Percentiles rank a stretch among this genome's conserved stretches.
Conservation (phyloP, 35 echinoderm and acorn worm genomes). For the Apostichopus parvimensis region DNA sequence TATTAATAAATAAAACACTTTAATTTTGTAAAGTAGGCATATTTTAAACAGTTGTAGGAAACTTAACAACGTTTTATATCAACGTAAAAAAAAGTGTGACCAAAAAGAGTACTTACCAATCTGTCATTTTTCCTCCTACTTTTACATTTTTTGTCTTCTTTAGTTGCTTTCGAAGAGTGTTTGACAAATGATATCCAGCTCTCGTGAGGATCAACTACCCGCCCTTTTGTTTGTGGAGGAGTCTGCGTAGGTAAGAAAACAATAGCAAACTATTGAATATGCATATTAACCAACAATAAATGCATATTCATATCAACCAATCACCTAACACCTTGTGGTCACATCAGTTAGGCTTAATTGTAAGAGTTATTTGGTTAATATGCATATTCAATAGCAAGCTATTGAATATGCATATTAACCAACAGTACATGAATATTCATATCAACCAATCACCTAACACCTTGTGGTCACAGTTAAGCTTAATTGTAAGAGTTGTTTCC, state of each 20-base stretch:
- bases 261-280: not conserved
- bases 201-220: constrained; percentile 70
- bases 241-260: constrained; percentile 10
- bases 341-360: too few relatives aligned
- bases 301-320: too few relatives aligned
- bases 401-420: not conserved
- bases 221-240: not conserved
- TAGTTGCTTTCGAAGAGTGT: constrained; percentile 69
- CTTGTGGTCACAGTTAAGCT: too few relatives aligned
- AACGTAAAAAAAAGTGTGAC: not conserved
- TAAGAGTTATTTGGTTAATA: too few relatives aligned
- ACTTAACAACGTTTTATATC: too few relatives aligned
- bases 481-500: too few relatives aligned
- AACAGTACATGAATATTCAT: too few relatives aligned
- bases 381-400: not conserved
- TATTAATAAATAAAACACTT: too few relatives aligned
- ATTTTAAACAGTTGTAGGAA: too few relatives aligned
- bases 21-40: too few relatives aligned
- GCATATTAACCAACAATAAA: not conserved
- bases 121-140: constrained; percentile 74
- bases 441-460: too few relatives aligned
- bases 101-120: constrained; percentile 58
- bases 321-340: too few relatives aligned
- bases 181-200: constrained; percentile 90
- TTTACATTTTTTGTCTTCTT: constrained; percentile 73